phyloP scores from a whole-genome alignment of 2,888 invertebrate genomes.

The Spialia ferax region DNA sequence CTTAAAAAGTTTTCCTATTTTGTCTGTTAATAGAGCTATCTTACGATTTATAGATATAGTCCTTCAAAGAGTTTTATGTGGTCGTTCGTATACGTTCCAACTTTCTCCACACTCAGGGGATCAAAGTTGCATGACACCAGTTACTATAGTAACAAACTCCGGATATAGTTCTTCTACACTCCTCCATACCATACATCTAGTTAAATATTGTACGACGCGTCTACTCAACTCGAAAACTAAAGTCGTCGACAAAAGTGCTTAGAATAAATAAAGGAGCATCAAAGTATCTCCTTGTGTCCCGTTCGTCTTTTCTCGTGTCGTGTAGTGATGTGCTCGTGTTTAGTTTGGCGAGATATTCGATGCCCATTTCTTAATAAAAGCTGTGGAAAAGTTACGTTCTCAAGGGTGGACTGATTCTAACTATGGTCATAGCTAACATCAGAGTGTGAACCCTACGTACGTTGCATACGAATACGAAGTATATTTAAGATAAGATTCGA shows the following conservation, averaged over 20 bases:
- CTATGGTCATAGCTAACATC: too few relatives aligned
- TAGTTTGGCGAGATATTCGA: background rate
- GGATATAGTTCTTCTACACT: conserved; percentile 12
- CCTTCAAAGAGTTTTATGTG: background rate
- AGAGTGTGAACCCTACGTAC: too few relatives aligned
- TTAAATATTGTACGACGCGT: conserved; percentile 37
- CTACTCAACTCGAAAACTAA: conserved; percentile 34
- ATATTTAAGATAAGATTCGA: too few relatives aligned
- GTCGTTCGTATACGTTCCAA: conserved; percentile 9
- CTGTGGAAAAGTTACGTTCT: too few relatives aligned
- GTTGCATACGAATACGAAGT: too few relatives aligned
- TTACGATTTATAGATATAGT: conserved; percentile 1
- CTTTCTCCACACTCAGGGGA: conserved; percentile 14
- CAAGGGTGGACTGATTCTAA: too few relatives aligned
- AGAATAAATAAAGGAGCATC: conserved; percentile 38
- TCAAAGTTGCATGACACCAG: conserved; percentile 24
- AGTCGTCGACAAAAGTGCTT: conserved; percentile 36
- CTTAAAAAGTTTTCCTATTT: background rate
- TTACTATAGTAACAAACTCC: conserved; percentile 24
- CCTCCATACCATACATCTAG: conserved; percentile 23
- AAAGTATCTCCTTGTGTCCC: conserved; percentile 23
- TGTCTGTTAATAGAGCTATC: background rate
- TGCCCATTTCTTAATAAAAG: background rate
- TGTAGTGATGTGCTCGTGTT: conserved; percentile 25
- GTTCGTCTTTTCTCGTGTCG: conserved; percentile 8